Evolutionary conservation across 2,797 vertebrate genomes (phyloP).

Genomic region (Myotis daubentonii): DNA sequence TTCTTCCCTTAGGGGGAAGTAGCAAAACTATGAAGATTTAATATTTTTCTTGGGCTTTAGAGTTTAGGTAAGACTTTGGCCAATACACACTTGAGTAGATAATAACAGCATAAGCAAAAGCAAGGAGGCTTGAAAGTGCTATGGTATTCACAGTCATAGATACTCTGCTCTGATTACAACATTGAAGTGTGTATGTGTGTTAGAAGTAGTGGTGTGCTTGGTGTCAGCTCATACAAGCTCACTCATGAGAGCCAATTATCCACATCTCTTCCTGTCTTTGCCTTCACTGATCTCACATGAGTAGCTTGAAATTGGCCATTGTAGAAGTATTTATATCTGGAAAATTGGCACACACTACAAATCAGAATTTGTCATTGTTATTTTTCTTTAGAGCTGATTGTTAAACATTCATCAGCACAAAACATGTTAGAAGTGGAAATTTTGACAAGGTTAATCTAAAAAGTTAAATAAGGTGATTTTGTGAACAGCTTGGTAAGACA

Average conservation of each 20-base stretch:
- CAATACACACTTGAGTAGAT: rapidly evolving
- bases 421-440: background rate
- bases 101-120: background rate
- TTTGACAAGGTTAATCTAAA: constrained; percentile 37
- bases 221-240: background rate
- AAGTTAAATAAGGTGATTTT: constrained; percentile 29
- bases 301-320: background rate
- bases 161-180: background rate
- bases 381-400: background rate
- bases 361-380: background rate
- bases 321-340: background rate
- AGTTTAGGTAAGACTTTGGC: background rate
- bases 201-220: background rate
- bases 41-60: background rate
- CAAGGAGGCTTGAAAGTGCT: background rate
- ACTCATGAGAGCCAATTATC: background rate
- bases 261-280: background rate
- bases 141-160: background rate
- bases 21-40: background rate
- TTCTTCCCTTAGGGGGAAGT: background rate
- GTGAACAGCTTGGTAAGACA: background rate
- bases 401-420: background rate
- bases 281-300: background rate
- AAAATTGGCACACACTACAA: background rate
- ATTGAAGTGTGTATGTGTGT: background rate